A percentile compares a stretch with the other conserved stretches of the same genome.
Conservation (phyloP, 1,140 invertebrate species). For the Chelonus insularis region DNA sequence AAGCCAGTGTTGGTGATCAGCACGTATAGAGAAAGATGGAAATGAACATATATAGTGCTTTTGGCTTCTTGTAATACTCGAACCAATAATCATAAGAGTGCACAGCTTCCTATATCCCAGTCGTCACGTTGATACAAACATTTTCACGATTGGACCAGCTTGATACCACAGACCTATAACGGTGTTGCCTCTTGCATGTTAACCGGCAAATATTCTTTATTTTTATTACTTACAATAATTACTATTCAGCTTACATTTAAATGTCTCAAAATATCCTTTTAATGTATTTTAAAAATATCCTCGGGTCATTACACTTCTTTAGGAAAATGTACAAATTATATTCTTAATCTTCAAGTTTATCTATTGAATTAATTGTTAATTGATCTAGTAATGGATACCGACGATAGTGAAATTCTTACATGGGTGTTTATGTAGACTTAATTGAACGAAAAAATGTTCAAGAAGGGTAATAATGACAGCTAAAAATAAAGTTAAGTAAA, state of each 20-base stretch:
- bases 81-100: neutral
- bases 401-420: too few relatives aligned
- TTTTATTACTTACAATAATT: conserved; percentile 1
- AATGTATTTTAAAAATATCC: too few relatives aligned
- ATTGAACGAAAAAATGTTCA: too few relatives aligned
- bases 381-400: too few relatives aligned
- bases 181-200: conserved; percentile 1
- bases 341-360: too few relatives aligned
- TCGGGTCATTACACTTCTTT: too few relatives aligned
- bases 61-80: neutral
- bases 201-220: neutral
- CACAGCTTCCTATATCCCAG: neutral
- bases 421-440: too few relatives aligned
- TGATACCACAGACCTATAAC: conserved; percentile 8
- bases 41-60: neutral
- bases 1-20: neutral
- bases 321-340: too few relatives aligned
- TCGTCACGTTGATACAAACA: neutral
- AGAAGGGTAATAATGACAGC: neutral
- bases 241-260: neutral
- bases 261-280: too few relatives aligned
- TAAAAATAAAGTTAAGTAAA: neutral
- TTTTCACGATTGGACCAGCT: conserved; percentile 8
- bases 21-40: neutral
- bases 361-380: too few relatives aligned